Evolutionary conservation across 2,888 invertebrate species (phyloP).

Genomic region (Caradrina clavipalpis): DNA sequence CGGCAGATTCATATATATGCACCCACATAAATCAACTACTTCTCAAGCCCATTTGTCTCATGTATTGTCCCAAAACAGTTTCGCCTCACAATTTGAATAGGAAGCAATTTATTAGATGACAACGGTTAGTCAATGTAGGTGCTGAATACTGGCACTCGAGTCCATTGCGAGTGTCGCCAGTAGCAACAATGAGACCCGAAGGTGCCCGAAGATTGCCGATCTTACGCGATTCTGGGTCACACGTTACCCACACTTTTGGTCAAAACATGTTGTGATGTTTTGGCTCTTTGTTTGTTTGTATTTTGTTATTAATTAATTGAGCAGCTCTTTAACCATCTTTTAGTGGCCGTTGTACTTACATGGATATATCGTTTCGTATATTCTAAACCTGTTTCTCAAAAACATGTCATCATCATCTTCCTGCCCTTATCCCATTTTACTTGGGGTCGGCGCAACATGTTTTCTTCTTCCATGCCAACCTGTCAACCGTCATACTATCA

Average conservation of each 20-base stretch:
- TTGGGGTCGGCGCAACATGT: no score
- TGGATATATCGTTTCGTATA: no score
- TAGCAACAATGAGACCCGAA: conserved; percentile 41
- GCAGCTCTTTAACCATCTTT: neutral
- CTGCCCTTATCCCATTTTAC: no score
- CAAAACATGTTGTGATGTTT: conserved; percentile 41
- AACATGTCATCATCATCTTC: no score
- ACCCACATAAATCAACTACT: conserved; percentile 28
- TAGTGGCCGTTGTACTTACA: no score
- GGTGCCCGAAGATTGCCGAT: conserved; percentile 39
- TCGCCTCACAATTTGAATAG: conserved; percentile 40
- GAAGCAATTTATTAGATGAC: conserved; percentile 51
- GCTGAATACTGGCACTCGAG: conserved; percentile 54
- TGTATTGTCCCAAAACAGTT: conserved; percentile 53
- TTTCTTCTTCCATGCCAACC: no score
- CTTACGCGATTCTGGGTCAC: conserved; percentile 37
- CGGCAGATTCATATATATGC: conserved; percentile 2
- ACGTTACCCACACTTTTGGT: conserved; percentile 9
- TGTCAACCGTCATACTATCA: no score
- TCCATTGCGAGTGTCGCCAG: conserved; percentile 34
- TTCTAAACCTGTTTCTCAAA: no score
- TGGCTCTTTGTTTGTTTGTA: conserved; percentile 30
- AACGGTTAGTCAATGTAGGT: conserved; percentile 45
- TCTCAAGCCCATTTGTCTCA: conserved; percentile 47
- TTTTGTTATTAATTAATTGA: conserved; percentile 17